phyloP scores from a whole-genome alignment of 1,140 invertebrate species.

The Aphis craccivora region DNA sequence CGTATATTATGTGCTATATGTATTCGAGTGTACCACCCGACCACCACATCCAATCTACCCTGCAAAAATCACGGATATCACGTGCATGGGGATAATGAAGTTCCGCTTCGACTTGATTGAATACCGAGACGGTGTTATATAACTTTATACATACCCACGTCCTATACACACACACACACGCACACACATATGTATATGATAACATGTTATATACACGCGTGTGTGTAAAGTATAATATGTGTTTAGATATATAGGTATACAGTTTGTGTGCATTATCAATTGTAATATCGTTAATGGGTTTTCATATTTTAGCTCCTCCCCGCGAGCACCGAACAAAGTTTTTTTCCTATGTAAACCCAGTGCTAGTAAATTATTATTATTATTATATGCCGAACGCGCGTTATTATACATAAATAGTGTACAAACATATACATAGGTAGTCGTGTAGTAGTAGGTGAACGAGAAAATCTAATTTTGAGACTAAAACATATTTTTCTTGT shows the following conservation, averaged over 20 bases:
- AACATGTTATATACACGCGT: background rate
- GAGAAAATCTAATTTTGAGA: constrained; percentile 38
- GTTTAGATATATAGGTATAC: background rate
- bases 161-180: too few relatives aligned
- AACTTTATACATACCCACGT: background rate
- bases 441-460: too few relatives aligned
- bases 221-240: background rate
- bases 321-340: background rate
- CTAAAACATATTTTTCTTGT: background rate
- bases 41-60: background rate
- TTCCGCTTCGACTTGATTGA: constrained; percentile 1
- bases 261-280: background rate
- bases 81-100: background rate
- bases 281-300: constrained; percentile 22
- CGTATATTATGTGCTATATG: background rate
- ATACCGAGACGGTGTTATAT: background rate
- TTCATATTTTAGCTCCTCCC: background rate
- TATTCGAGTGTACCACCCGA: background rate
- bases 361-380: background rate
- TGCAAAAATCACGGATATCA: constrained; percentile 22
- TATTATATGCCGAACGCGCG: background rate
- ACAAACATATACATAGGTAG: too few relatives aligned
- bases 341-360: background rate
- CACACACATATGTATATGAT: background rate
- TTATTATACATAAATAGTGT: background rate